Conservation (phyloP, 2,888 invertebrate species). For the Nemoura dubitans region DNA sequence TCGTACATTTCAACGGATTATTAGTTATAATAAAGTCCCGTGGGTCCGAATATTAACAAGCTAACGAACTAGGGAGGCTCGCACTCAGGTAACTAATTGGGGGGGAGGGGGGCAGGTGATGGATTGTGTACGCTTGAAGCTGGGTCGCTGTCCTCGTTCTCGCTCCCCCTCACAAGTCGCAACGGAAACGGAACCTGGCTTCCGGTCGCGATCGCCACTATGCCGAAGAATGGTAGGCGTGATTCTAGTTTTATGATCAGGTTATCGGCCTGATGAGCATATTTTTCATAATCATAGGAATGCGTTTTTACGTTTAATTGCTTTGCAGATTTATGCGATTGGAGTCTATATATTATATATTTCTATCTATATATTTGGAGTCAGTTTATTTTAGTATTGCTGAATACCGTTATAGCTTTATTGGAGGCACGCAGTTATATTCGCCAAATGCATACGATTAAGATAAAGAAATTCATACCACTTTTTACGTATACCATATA, state of each 20-base stretch:
- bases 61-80: not conserved
- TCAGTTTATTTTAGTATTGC: not conserved
- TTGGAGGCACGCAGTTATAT: not conserved
- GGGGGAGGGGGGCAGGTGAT: not conserved
- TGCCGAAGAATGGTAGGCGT: constrained; percentile 43
- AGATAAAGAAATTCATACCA: too few relatives aligned
- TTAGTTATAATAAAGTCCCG: not conserved
- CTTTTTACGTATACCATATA: too few relatives aligned
- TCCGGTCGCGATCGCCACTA: constrained; percentile 39
- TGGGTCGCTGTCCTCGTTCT: constrained; percentile 45
- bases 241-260: constrained; percentile 38
- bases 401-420: too few relatives aligned
- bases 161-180: not conserved
- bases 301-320: constrained; percentile 12
- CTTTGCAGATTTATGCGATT: not conserved
- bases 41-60: not conserved
- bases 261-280: constrained; percentile 45
- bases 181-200: constrained; percentile 47
- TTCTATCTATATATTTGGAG: not conserved
- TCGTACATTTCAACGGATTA: not conserved
- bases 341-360: not conserved
- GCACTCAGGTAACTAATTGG: not conserved
- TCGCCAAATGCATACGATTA: too few relatives aligned
- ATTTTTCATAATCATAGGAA: constrained; percentile 17
- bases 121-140: not conserved